Base-by-base conservation (phyloP, 2,888 invertebrate species). In the Drosophila merina region DNA sequence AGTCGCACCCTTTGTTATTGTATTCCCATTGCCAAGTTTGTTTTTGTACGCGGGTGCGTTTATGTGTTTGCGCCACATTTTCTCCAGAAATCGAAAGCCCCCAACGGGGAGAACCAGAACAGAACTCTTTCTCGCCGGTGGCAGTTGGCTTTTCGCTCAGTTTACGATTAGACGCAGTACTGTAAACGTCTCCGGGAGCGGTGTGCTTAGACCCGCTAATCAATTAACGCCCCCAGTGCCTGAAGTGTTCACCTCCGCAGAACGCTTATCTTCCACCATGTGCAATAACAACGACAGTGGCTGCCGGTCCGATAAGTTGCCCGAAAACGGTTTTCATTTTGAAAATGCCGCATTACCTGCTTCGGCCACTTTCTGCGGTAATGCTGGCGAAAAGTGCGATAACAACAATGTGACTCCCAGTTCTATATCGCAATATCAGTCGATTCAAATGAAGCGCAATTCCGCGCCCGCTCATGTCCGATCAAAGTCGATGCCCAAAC, bases 21-120 rank as follows among this genome's bases (percentile, higher is more conserved):
- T 10, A 36, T 20, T 20, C n/a, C 31, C 14, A 6, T 42, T 40
- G 40, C 7, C 40, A 36, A 60, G 63, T 51, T 50, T 42, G 31
- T 33, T 20, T 45, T 64, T 26, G 33, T 31, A 42, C n/a, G 50
- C 25, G 31, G 26, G 64, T 26, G 26, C 30, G 50, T 51, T 5
- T n/a, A 51, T 20, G 31, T 44, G 42, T 14, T 33, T 10, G 31
- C 28, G 12, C 28, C 31, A 49, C 26, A 26, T 44, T 64, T 75
- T 85, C 77, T 76, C 74, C 86, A 82, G 83, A 85, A 80, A 80
- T 57, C 77, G 79, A 82, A 79, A 70, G 76, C 79, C 77, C 51
- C 12, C 66, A 44, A 38, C n/a, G 36, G 63, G 51, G 79, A 60
- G 57, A 64, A 64, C 51, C 45, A 25, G 20, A 36, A n/a, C n/a